Base-by-base conservation (phyloP, 2,113 vertebrate species). In the Caranx melampygus region DNA sequence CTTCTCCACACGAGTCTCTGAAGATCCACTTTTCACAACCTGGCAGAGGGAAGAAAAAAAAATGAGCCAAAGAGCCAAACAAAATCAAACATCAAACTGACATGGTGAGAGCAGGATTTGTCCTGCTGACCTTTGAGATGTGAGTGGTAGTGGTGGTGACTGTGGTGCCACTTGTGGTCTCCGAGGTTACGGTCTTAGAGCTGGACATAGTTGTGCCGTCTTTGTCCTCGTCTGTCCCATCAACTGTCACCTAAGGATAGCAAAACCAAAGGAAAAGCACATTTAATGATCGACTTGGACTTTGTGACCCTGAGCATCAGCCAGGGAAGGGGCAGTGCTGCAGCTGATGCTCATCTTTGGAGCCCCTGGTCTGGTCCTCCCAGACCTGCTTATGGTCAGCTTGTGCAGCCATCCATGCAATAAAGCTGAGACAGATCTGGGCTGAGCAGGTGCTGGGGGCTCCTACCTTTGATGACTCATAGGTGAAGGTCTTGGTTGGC, bases 1-100 rank as follows among this genome's bases (percentile, higher is more conserved):
- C 88, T 99, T 99, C 80, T 99, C 97, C 86, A 99, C 96, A 45
- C 97, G 93, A 0, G 96, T 97, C 92, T 98, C 97, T 12, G 97
- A 96, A 73, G 96, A 95, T 42, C 97, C 97, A 57, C 96, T 95
- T 94, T 97, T 98, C 34, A 98, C 96, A 40, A 96, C 97, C 97
- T 99, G 70, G 8, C 44, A 81, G 12, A 40, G 13, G 34, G 26
- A 67, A 26, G 26, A 57, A 14, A 55, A 58, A 58, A 20, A 26
- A 11, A 12, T 9, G 20, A 51, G 26, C 26, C 9, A 21, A 0
- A 26, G 6, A 65, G 26, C 3, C 5, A 64, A 31, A 58, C 15
- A 1, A 14, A 54, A 52, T 1, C 4, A 31, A 73, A 74, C 2
- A 74, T 3, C 10, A 18, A 26, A 54, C 1, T 11, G 18, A 58